These are phyloP conservation scores for Athripsodes cinereus DNA, from an alignment of 2,888 invertebrate genomes.

Conservation along the genomic window DNA sequence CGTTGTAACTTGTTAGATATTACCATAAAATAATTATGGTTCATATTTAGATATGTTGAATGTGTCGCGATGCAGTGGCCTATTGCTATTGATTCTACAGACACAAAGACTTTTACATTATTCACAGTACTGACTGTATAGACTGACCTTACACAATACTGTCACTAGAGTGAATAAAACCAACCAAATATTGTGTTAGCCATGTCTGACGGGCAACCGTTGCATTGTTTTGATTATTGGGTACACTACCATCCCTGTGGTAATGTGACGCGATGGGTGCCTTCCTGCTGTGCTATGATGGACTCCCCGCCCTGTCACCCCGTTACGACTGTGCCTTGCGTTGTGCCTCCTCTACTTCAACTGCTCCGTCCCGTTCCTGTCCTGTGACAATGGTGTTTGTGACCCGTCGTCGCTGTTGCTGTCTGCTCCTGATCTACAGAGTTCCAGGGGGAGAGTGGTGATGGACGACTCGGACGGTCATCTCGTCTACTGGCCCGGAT, in stretches of 20 bases:
- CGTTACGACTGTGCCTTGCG: constrained; percentile 7
- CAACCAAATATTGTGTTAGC: constrained; percentile 25
- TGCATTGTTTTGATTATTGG: constrained; percentile 55
- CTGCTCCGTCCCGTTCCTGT: constrained; percentile 27
- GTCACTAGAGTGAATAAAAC: background rate
- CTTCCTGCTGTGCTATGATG: background rate
- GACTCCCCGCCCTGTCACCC: background rate
- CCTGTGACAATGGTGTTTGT: constrained; percentile 27
- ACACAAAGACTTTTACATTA: too few relatives aligned
- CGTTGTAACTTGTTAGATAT: background rate
- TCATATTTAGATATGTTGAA: too few relatives aligned
- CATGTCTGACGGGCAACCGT: constrained; percentile 55
- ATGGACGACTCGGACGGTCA: constrained; percentile 99
- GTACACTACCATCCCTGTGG: constrained; percentile 43
- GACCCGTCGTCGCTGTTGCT: constrained; percentile 22
- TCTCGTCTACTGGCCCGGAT: constrained; percentile 98
- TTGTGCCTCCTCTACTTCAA: background rate
- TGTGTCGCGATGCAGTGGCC: too few relatives aligned
- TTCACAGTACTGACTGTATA: background rate
- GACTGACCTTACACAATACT: background rate
- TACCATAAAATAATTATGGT: too few relatives aligned
- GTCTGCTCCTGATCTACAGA: constrained; percentile 49
- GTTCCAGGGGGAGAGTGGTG: constrained; percentile 85
- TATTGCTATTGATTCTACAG: too few relatives aligned
- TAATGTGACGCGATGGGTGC: constrained; percentile 46